Evolutionary conservation across 1,140 invertebrate genomes (phyloP), one percentile per base, ranked within the genome.

Genomic region (Cotesia glomerata): DNA sequence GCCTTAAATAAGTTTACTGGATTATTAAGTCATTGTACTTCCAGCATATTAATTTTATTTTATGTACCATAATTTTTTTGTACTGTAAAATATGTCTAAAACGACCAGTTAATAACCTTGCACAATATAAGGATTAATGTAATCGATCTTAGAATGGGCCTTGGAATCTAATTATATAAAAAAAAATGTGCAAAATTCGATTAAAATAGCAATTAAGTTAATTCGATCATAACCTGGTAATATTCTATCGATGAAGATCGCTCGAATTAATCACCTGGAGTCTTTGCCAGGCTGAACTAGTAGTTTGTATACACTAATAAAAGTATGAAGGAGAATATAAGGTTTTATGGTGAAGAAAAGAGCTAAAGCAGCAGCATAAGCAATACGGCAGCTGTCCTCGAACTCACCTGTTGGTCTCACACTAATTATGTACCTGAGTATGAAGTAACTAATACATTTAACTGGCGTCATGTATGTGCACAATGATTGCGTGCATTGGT

Each of bases 341-440:
- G 56, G 13, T 54, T 45, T 45, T 45, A 45, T 11, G 11, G 4
- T 45, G 39, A 11, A 45, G 39, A 45, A 45, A 8, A 45, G 56
- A 18, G 56, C 56, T 18, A 58, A 58, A 26, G 56, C 56, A 58
- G 26, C 56, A 54, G 16, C 56, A 58, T 26, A 14, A 54, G 16
- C 52, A 58, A 58, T 8, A 58, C 56, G 56, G 67, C 73, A 76
- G 75, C 73, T 74, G 73, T 74, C 73, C 51, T 74, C 69, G 64
- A 64, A 65, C 73, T 74, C 75, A 76, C 75, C 75, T 76, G 75
- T 76, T 76, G 73, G 75, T 76, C 75, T 72, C 75, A 76, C 69
- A 74, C 75, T 76, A 76, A 76, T 76, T 76, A 76, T 73, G 75
- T 63, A 52, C 49, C 58, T 49, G 67, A 66, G 58, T 73, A 75